A percentile compares a stretch with the other conserved stretches of the same genome.
These are phyloP conservation scores for Carollia perspicillata DNA, from an alignment of 2,113 vertebrate species.

Conservation along the genomic window DNA sequence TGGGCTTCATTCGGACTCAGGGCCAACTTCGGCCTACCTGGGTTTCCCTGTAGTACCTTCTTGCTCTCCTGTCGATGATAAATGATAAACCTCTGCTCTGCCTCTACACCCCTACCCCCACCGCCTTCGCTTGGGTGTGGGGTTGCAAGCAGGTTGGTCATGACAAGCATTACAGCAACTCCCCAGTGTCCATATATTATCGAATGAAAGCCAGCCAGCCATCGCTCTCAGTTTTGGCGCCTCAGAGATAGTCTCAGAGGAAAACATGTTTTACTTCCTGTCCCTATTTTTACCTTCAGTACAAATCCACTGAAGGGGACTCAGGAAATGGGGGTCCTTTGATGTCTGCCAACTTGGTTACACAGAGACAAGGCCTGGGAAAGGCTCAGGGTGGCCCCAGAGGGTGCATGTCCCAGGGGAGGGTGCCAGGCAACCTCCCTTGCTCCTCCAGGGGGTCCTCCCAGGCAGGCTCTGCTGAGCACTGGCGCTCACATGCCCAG, in stretches of 20 bases:
- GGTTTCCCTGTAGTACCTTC: neutral
- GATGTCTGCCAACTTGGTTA: neutral
- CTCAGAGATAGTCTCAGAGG: neutral
- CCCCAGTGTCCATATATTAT: neutral
- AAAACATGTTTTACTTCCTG: neutral
- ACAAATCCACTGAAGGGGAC: neutral
- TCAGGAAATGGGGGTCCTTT: neutral
- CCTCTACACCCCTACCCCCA: too few relatives aligned
- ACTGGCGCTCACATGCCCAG: neutral
- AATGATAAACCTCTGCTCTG: neutral
- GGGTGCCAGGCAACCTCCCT: accelerated
- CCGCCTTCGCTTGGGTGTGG: neutral
- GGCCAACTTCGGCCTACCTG: neutral
- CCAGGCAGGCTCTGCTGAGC: accelerated
- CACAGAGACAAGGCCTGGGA: neutral
- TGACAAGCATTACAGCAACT: neutral
- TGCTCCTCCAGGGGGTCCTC: accelerated
- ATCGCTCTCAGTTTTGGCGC: accelerated
- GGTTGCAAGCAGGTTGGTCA: neutral
- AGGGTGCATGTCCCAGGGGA: neutral
- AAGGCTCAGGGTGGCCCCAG: neutral
- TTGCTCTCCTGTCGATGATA: neutral
- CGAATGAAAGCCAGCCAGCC: neutral
- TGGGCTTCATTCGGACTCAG: neutral
- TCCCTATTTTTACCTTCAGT: neutral